Conservation (phyloP, 2,888 invertebrate species). For the Drosophila acutilabella region DNA sequence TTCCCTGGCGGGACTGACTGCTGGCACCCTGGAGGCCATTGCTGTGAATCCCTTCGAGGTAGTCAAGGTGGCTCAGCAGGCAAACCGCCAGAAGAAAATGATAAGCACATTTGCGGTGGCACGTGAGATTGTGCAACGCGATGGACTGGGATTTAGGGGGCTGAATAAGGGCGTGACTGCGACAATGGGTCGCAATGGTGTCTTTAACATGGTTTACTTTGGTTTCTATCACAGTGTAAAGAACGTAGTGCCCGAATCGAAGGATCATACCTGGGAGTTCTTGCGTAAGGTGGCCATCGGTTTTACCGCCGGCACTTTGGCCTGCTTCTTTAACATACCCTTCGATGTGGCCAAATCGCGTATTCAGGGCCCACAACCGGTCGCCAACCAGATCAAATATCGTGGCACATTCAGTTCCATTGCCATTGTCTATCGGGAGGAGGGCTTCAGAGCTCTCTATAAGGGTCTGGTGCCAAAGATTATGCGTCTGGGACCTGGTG, state of each 20-base stretch:
- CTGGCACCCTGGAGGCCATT: conserved; percentile 96
- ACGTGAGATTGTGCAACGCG: conserved; percentile 89
- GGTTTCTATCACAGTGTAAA: conserved; percentile 97
- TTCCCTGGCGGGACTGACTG: conserved; percentile 93
- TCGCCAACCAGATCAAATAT: conserved; percentile 90
- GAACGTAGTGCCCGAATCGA: conserved; percentile 88
- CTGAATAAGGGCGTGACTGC: conserved; percentile 95
- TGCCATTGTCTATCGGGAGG: conserved; percentile 91
- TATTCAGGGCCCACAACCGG: conserved; percentile 96
- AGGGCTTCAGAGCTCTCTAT: conserved; percentile 95
- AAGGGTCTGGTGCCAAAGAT: conserved; percentile 97
- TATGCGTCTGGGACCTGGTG: conserved; percentile 95
- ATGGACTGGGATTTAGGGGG: conserved; percentile 92
- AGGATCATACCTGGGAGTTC: conserved; percentile 90
- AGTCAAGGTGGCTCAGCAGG: conserved; percentile 95
- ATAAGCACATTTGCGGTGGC: conserved; percentile 93
- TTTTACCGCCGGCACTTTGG: conserved; percentile 94
- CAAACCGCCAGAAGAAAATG: conserved; percentile 88
- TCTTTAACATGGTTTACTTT: conserved; percentile 97
- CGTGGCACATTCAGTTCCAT: conserved; percentile 91
- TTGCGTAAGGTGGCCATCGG: conserved; percentile 92
- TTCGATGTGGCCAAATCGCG: conserved; percentile 98
- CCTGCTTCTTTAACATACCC: conserved; percentile 95
- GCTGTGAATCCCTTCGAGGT: conserved; percentile 98
- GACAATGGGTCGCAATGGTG: conserved; percentile 94